Base-by-base conservation (phyloP, 2,888 invertebrate species). In the Muschampia plurimacula region DNA sequence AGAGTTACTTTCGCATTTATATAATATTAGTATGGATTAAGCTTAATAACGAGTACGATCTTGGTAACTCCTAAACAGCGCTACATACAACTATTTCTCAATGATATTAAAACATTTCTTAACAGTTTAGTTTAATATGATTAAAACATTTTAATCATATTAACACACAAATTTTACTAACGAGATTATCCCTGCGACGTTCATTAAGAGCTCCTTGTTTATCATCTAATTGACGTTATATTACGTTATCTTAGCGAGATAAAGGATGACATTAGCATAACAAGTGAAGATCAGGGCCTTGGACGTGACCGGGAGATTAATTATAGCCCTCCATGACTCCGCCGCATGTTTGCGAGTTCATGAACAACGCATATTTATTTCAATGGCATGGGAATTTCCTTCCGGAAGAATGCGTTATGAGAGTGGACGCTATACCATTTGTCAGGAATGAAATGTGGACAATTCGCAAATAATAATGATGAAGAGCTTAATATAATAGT, bases 261-360 rank as follows among this genome's bases (percentile, higher is more conserved):
- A 65, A 59, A 69, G 32, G 70, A 70, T 59, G 65, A 59, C 64
- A 64, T 52, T 55, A 49, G 36, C 46, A 46, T 59, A 6, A 39
- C 39, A 32, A 59, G 59, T 32, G 59, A 32, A 59, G 59, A 59
- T 32, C 59, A 59, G 22, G 65, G 65, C 70, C 70, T 71, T 65
- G 70, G 28, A 64, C 70, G 70, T 71, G 70, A 65, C 70, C 70
- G 70, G 65, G 36, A 49, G 69, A 69, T 69, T 69, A 69, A 69
- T 59, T 32, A 59, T 64, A 32, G 64, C 63, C 64, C 69, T 55
- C 55, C 52, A 28, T 55, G 52, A 9, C 15, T 2, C 15, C 52
- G 52, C 9, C 2, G 52, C 52, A 22, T 55, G 52, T 39, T 39
- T 39, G 9, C n/a, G 8, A 55, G 52, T 55, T 55, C 52, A 55